These are phyloP conservation scores for Artibeus lituratus DNA, from an alignment of 2,797 vertebrate genomes.

Conservation along the genomic window DNA sequence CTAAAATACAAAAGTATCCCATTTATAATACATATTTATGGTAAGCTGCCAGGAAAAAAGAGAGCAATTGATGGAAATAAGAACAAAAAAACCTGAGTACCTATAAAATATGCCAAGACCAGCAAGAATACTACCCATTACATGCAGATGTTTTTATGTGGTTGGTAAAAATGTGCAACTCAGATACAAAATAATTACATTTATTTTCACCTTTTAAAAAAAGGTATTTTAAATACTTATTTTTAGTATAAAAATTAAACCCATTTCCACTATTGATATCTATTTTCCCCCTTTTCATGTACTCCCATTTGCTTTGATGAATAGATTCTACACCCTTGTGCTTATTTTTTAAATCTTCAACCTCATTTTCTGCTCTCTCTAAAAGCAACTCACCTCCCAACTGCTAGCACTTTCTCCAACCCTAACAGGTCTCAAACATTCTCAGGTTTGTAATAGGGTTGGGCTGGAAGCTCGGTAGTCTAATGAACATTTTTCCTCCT, in stretches of 20 bases:
- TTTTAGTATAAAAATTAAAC: not conserved
- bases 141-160: not conserved
- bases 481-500: not conserved
- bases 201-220: not conserved
- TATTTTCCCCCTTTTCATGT: not conserved
- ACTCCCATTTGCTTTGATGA: not conserved
- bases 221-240: not conserved
- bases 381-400: not conserved
- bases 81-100: not conserved
- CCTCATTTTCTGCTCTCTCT: not conserved
- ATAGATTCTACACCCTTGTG: not conserved
- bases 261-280: not conserved
- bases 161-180: not conserved
- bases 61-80: not conserved
- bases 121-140: not conserved
- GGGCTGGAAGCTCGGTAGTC: not conserved
- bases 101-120: not conserved
- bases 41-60: not conserved
- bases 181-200: not conserved
- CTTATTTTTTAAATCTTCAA: not conserved
- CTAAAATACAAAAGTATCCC: constrained; percentile 28
- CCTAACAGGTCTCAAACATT: not conserved
- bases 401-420: not conserved
- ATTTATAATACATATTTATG: not conserved
- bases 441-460: not conserved